Evolutionary conservation across 37 sponge, comb jelly and placozoan species (phyloP).

Genomic region (Chondrilla cf. caribensis): DNA sequence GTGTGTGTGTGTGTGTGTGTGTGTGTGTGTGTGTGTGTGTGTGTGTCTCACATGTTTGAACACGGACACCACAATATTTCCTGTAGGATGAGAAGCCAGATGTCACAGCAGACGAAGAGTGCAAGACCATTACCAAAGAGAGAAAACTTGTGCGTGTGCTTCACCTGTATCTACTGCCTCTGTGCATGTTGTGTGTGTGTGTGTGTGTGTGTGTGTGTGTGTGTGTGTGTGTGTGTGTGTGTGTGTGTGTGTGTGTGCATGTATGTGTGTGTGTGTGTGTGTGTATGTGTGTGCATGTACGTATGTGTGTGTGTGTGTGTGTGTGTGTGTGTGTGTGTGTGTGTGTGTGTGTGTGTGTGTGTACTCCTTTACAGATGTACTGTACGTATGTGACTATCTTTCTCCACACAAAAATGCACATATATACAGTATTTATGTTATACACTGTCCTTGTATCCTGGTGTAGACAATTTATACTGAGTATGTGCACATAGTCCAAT

Average conservation of each 20-base stretch:
- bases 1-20: too few species aligned
- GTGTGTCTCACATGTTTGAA: too few species aligned
- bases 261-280: constrained; percentile 26
- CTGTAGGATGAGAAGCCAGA: too few species aligned
- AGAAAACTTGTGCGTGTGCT: background rate
- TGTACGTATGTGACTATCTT: background rate
- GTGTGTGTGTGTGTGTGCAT: constrained; percentile 25
- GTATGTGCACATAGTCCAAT: too few species aligned
- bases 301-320: constrained; percentile 30
- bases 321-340: constrained; percentile 32
- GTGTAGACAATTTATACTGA: too few species aligned
- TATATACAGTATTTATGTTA: too few species aligned
- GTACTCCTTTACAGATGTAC: background rate
- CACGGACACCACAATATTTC: too few species aligned
- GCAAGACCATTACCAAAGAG: background rate
- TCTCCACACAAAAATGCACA: too few species aligned
- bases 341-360: constrained; percentile 12
- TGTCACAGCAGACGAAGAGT: too few species aligned
- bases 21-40: too few species aligned
- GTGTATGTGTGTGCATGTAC: constrained; percentile 20
- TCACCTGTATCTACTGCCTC: background rate
- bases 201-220: constrained; percentile 18
- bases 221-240: constrained; percentile 25
- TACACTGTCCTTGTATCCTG: too few species aligned
- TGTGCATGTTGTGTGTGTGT: constrained; percentile 19